These are phyloP conservation scores for Talpa occidentalis DNA, from an alignment of 2,113 vertebrate genomes.

Conservation along the genomic window DNA sequence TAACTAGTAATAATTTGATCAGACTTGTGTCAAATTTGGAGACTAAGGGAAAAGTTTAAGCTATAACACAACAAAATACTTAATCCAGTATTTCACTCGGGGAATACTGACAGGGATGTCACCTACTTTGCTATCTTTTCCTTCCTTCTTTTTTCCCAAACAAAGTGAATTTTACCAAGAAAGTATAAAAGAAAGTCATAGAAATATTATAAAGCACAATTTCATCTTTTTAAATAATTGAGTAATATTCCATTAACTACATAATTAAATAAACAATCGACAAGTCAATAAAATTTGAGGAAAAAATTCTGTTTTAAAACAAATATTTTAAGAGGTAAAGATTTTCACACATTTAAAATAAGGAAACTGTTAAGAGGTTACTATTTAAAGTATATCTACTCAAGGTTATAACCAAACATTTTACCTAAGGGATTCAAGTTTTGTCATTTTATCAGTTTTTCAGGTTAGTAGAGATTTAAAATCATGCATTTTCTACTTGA, in stretches of 20 bases:
- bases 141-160: not conserved
- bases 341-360: not conserved
- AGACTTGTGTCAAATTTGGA: not conserved
- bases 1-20: not conserved
- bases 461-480: not conserved
- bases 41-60: not conserved
- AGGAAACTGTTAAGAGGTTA: not conserved
- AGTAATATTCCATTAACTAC: too few relatives aligned
- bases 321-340: not conserved
- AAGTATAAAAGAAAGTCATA: not conserved
- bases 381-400: conserved; percentile 3
- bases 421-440: not conserved
- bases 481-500: not conserved
- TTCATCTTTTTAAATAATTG: too few relatives aligned
- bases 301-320: too few relatives aligned
- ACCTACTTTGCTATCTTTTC: not conserved
- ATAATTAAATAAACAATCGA: too few relatives aligned
- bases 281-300: too few relatives aligned
- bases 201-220: not conserved
- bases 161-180: not conserved
- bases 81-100: not conserved
- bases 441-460: not conserved
- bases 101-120: not conserved
- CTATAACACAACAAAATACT: not conserved
- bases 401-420: not conserved